These are phyloP conservation scores for Drosophila hydei DNA, from an alignment of 1,140 invertebrate species.

Conservation along the genomic window DNA sequence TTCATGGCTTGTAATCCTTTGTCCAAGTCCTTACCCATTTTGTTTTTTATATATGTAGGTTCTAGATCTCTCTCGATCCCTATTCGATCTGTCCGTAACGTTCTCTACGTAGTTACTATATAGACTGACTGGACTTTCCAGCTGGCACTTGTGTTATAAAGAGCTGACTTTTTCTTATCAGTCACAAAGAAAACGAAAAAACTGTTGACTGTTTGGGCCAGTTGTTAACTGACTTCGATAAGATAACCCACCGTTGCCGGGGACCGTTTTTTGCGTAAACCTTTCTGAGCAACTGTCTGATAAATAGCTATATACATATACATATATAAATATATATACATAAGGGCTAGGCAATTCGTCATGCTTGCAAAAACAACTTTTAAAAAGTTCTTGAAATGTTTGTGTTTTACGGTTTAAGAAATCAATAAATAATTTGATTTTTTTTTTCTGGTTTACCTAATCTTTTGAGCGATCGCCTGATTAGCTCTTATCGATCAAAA, in stretches of 20 bases:
- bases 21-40: slow-evolving; percentile 31
- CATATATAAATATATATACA: not conserved
- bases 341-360: slow-evolving; percentile 12
- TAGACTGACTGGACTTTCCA: slow-evolving; percentile 21
- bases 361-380: not conserved
- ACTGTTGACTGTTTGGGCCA: slow-evolving; percentile 2
- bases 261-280: slow-evolving; percentile 17
- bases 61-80: not conserved
- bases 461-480: not conserved
- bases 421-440: not conserved
- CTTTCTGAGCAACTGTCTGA: not conserved
- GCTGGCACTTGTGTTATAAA: slow-evolving; percentile 31
- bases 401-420: not conserved
- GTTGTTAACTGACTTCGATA: slow-evolving; percentile 9
- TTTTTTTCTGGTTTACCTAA: not conserved
- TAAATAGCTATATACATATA: not conserved
- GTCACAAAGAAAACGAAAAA: not conserved
- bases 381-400: not conserved
- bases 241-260: slow-evolving; percentile 31
- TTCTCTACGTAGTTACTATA: slow-evolving; percentile 10
- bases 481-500: not conserved
- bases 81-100: not conserved
- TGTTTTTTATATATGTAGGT: slow-evolving; percentile 9
- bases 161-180: slow-evolving; percentile 17
- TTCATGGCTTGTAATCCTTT: not conserved